Evolutionary conservation across 2,113 vertebrate species (phyloP), one percentile per base, ranked within the genome.

Genomic region (Columbina picui): DNA sequence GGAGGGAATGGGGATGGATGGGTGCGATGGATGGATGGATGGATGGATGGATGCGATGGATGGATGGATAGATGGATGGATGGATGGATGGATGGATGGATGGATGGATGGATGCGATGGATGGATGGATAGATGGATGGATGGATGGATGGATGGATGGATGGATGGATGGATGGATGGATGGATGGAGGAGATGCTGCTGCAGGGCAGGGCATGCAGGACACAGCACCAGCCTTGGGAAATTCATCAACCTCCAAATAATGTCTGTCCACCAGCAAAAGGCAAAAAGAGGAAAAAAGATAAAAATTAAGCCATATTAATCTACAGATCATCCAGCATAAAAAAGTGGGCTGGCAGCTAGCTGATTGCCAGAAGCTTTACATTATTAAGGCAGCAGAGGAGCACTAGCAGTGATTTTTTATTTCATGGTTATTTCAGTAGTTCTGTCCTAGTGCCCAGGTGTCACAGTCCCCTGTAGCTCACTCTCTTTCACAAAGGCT

Each of bases 141-240:
- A 43, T 9, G 43, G 43, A 45, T 19, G 68, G 59, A 57, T 45
- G 38, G 41, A n/a, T 5, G 56, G 57, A 26, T 2, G 57, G 25
- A 34, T 26, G 29, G 61, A 43, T 30, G 50, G 47, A 49, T 21
- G 21, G 63, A 26, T 3, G 57, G 67, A 22, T 2, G 59, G 23
- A n/a, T 18, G 29, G 61, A 41, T 21, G 26, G 19, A 43, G 30
- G 29, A 43, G 73, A 39, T 18, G 30, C 8, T 38, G 32, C 26
- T 9, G 2, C 19, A 8, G 5, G 43, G 5, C 50, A 12, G 10
- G 38, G 18, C 57, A 25, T 2, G 20, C 2, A 3, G 23, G 30
- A 8, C 32, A 29, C 5, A 7, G 18, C 61, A 17, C 6, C 9
- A 11, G 16, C 34, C 39, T 12, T 15, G 2, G 2, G 36, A 36